A percentile compares a stretch with the other conserved stretches of the same genome.
Conservation (phyloP, 1,140 invertebrate species). For the Heliconius nattereri region DNA sequence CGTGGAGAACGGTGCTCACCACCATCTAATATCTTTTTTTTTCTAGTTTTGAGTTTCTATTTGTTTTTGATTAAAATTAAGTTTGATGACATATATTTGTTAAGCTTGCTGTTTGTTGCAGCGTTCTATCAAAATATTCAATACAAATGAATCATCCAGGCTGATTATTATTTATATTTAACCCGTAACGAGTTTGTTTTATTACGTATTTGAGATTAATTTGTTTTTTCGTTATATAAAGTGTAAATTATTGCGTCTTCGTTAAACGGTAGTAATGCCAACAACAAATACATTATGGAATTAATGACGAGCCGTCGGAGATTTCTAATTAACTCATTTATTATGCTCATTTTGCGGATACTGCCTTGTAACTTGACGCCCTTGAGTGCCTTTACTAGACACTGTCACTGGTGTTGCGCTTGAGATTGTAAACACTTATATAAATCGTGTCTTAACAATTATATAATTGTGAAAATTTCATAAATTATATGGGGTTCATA, state of each 20-base stretch:
- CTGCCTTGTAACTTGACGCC: slow-evolving; percentile 37
- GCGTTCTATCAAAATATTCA: background rate
- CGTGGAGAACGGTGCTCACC: background rate
- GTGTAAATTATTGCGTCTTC: background rate
- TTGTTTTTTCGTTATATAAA: background rate
- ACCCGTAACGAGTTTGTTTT: background rate
- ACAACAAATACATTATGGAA: background rate
- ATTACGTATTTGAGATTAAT: background rate
- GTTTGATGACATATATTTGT: too few species aligned
- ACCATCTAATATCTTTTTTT: background rate
- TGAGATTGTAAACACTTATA: slow-evolving; percentile 23
- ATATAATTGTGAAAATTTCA: background rate
- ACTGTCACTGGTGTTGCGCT: slow-evolving; percentile 23
- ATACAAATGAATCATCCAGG: background rate
- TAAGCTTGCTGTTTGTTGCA: background rate
- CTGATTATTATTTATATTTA: background rate
- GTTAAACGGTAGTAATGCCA: background rate
- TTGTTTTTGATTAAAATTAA: too few species aligned
- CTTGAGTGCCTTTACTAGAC: slow-evolving; percentile 32
- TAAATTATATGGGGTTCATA: background rate
- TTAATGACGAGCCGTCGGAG: slow-evolving; percentile 1
- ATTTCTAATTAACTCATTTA: slow-evolving; percentile 32
- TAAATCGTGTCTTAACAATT: background rate
- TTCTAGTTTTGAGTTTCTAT: too few species aligned
- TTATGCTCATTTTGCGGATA: slow-evolving; percentile 34